Evolutionary conservation across 2,113 vertebrate species (phyloP), one percentile per base, ranked within the genome.

Genomic region (Pogona vitticeps): DNA sequence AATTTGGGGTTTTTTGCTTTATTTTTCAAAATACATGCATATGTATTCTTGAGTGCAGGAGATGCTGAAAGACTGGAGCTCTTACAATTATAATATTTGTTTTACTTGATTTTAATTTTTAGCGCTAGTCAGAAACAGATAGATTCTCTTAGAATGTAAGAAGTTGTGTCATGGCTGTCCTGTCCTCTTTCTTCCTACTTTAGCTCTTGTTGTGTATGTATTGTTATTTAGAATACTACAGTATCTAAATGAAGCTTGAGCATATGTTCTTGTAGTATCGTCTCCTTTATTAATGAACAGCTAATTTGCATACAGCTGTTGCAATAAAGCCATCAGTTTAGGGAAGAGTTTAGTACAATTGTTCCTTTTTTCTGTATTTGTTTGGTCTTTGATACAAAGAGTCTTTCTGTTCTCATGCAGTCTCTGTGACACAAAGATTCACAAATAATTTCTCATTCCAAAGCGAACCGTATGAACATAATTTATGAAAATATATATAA

Each of bases 271-370:
- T 56, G 40, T 78, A 61, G 33, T 68, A 84, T 75, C 26, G 23
- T 56, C 36, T 40, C 21, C 2, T 61, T 76, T 23, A 52, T 81
- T 67, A 75, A 33, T n/a, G 61, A 80, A 67, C 42, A 58, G 17
- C 82, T 28, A 7, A 80, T 88, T 85, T 89, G 33, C 70, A 70
- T 85, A 70, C 71, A 85, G 71, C 46, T 81, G 83, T 85, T 81
- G 36, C 71, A 46, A 82, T 28, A 76, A 85, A 59, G 8, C 38
- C 38, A 38, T 81, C 68, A 52, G n/a, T 20, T 38, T 77, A 40
- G 52, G 61, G 61, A 86, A 33, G 65, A 33, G 52, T 80, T 75
- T 40, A 23, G 4, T 80, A 61, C 58, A 88, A 63, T 73, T 7
- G 73, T 18, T 76, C 46, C 83, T 76, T 86, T 68, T 79, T 63